Conservation (phyloP, 1,140 invertebrate species). For the Ceratoteleas bidentatus region DNA sequence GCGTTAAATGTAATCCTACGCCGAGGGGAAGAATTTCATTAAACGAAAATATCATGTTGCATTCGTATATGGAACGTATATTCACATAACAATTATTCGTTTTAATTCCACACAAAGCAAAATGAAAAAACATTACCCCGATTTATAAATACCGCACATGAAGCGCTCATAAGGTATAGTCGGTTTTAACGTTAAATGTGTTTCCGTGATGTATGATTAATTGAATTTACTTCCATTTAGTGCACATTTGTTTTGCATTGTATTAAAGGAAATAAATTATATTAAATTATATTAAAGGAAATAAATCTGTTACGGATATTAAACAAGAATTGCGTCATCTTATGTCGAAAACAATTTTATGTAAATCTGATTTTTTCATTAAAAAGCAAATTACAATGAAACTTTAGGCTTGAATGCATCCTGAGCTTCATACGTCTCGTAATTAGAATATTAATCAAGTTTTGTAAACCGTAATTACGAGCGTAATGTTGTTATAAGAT, state of each 20-base stretch:
- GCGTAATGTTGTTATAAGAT: too few species aligned
- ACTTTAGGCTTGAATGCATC: too few species aligned
- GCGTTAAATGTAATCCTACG: slow-evolving; percentile 68
- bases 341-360: too few species aligned
- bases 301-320: too few species aligned
- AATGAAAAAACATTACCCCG: slow-evolving; percentile 48
- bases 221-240: slow-evolving; percentile 22
- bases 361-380: too few species aligned
- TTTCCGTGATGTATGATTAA: slow-evolving; percentile 10
- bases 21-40: slow-evolving; percentile 67
- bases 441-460: too few species aligned
- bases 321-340: too few species aligned
- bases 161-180: slow-evolving; percentile 23
- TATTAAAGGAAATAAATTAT: neutral
- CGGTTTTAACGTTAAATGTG: slow-evolving; percentile 29
- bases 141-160: slow-evolving; percentile 43
- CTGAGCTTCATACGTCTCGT: too few species aligned
- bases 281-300: too few species aligned
- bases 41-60: slow-evolving; percentile 67
- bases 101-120: slow-evolving; percentile 50
- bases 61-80: slow-evolving; percentile 52
- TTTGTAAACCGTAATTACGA: too few species aligned
- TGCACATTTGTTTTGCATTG: neutral
- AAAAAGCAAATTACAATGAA: too few species aligned
- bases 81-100: slow-evolving; percentile 64